A percentile compares a stretch with the other conserved stretches of the same genome.
Conservation (phyloP, 1,140 invertebrate genomes). For the Ceratitis capitata region DNA sequence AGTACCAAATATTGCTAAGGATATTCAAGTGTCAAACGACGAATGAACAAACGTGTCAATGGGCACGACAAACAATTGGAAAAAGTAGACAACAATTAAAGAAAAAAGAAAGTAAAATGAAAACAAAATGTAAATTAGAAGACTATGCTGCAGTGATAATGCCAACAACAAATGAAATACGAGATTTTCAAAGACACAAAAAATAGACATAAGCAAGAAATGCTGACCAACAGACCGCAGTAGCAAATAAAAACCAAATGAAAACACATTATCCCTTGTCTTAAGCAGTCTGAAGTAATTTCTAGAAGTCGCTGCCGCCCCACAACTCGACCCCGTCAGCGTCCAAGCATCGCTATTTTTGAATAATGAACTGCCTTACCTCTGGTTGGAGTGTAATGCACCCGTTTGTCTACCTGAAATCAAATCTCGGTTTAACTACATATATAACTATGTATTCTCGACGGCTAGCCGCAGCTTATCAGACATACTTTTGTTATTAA, state of each 20-base stretch:
- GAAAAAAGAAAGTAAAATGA: background rate
- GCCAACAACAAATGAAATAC: background rate
- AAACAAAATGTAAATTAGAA: background rate
- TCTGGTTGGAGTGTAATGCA: background rate
- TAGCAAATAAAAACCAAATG: background rate
- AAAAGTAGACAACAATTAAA: background rate
- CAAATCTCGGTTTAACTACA: background rate
- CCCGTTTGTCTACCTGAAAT: background rate
- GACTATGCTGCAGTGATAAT: background rate
- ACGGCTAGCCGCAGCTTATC: background rate
- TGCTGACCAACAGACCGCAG: too few relatives aligned
- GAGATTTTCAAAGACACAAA: background rate
- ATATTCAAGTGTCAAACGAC: background rate
- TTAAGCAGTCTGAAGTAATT: background rate
- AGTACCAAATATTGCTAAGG: background rate
- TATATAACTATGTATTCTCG: conserved; percentile 12
- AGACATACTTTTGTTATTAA: background rate
- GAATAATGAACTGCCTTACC: background rate
- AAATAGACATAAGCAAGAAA: background rate
- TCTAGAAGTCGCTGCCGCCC: background rate
- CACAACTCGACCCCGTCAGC: background rate
- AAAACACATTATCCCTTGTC: background rate
- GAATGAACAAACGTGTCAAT: background rate
- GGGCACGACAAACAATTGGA: background rate
- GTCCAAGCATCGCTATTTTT: background rate